phyloP scores from a whole-genome alignment of 2,797 vertebrate genomes.

The Scolopax bukidnonensis region DNA sequence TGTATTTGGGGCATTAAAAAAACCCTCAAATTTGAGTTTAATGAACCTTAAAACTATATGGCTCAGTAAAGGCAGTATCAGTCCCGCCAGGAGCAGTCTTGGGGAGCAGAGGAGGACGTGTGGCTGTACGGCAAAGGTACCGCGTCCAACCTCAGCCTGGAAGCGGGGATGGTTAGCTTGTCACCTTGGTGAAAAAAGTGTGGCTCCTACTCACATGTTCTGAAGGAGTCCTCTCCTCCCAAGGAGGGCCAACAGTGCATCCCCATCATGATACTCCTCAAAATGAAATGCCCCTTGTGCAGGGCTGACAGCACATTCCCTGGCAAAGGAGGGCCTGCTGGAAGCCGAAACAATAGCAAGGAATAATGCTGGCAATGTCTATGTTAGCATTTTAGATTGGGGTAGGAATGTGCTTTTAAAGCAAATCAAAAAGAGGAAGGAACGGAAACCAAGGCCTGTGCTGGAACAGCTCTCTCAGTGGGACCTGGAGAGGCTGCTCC shows the following conservation, averaged over 20 bases:
- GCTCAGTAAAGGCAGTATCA: not conserved
- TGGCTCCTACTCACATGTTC: not conserved
- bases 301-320: not conserved
- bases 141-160: not conserved
- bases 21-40: not conserved
- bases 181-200: not conserved
- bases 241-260: not conserved
- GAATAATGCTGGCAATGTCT: not conserved
- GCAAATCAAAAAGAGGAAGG: slow-evolving; percentile 13
- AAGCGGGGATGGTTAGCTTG: not conserved
- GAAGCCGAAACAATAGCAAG: not conserved
- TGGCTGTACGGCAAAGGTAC: not conserved
- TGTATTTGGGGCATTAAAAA: not conserved
- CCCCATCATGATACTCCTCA: fast-evolving
- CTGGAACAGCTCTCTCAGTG: not conserved
- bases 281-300: not conserved
- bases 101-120: not conserved
- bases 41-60: not conserved
- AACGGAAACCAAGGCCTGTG: not conserved
- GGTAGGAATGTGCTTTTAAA: not conserved
- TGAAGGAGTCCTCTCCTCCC: not conserved
- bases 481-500: not conserved
- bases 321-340: not conserved
- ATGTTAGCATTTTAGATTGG: not conserved
- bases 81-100: not conserved